These are phyloP conservation scores for Coreius guichenoti DNA, from an alignment of 2,797 vertebrate genomes.

Conservation along the genomic window DNA sequence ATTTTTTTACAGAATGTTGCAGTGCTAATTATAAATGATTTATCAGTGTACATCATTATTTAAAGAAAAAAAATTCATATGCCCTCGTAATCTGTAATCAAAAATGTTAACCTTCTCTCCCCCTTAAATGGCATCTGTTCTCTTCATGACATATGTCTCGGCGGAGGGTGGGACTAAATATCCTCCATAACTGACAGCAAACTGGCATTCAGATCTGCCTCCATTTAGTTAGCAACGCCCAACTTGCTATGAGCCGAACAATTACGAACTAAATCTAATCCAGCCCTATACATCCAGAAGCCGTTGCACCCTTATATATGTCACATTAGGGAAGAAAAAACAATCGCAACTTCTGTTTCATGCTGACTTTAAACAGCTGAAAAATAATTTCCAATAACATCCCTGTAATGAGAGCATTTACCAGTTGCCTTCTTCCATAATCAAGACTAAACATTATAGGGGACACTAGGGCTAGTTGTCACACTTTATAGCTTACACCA, in stretches of 20 bases:
- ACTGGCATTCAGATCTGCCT: background rate
- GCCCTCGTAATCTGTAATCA: background rate
- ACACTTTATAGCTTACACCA: background rate
- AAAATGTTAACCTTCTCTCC: background rate
- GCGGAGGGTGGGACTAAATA: background rate
- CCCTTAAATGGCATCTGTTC: background rate
- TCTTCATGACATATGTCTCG: background rate
- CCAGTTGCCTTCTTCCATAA: background rate
- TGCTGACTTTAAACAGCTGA: background rate
- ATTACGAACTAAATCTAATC: background rate
- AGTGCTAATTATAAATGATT: background rate
- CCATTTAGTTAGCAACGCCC: background rate
- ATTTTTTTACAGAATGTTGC: background rate
- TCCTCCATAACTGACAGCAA: background rate
- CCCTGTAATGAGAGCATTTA: background rate
- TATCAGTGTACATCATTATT: background rate
- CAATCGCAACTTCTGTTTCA: background rate
- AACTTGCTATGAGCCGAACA: background rate
- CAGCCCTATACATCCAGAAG: background rate
- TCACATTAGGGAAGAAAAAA: too few relatives aligned
- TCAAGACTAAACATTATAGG: background rate
- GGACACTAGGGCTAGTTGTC: background rate
- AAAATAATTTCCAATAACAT: background rate
- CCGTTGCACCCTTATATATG: background rate
- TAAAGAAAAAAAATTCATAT: background rate